phyloP scores from a whole-genome alignment of 2,113 vertebrate species.

The Cephalopterus ornatus region DNA sequence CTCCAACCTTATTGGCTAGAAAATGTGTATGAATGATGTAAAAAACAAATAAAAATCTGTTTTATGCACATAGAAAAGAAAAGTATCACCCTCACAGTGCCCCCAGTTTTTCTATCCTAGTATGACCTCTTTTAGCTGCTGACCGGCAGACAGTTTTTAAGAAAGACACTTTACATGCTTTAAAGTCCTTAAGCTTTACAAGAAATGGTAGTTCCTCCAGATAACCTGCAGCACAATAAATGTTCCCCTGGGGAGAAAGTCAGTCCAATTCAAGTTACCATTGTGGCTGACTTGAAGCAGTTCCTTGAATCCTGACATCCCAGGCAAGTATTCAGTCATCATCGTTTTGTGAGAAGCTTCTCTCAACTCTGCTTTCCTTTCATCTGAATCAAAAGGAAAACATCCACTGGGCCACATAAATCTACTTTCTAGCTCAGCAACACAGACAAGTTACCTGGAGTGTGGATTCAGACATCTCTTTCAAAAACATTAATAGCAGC shows the following conservation, averaged over 20 bases:
- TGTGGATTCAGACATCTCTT: not conserved
- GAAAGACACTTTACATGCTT: not conserved
- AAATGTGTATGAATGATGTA: not conserved
- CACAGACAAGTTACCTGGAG: not conserved
- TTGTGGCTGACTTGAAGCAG: not conserved
- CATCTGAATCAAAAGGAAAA: not conserved
- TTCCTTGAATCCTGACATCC: not conserved
- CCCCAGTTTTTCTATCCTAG: not conserved
- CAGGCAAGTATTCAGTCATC: not conserved
- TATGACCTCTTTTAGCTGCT: not conserved
- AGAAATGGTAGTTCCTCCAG: not conserved
- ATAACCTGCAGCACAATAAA: not conserved
- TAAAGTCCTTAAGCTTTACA: not conserved
- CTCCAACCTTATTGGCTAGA: not conserved
- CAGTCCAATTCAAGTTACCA: not conserved
- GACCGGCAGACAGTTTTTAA: not conserved
- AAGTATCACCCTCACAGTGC: not conserved
- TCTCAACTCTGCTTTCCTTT: not conserved
- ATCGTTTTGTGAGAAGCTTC: fast-evolving
- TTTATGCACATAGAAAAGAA: not conserved
- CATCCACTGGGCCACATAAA: not conserved
- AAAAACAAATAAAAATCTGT: not conserved
- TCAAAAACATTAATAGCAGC: not conserved
- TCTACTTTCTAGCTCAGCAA: not conserved
- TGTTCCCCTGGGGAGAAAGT: not conserved